Conservation (phyloP, 2,797 vertebrate species). For the Parotocinclus haroldoi region DNA sequence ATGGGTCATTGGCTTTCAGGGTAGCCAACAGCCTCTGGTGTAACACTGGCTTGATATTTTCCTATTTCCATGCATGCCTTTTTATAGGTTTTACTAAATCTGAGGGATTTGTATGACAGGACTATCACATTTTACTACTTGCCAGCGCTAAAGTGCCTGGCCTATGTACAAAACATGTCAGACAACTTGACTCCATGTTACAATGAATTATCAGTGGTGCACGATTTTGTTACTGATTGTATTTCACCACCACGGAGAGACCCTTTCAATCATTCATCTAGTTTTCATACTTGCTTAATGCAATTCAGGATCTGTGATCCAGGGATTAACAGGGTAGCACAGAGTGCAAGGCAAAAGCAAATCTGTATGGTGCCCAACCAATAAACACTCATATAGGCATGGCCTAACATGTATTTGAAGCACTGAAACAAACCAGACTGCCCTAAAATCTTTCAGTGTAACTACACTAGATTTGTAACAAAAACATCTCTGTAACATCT, state of each 20-base stretch:
- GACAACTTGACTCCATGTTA: slow-evolving; percentile 45
- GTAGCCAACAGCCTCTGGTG: slow-evolving; percentile 60
- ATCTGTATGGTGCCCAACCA: too few species aligned
- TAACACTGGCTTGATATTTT: slow-evolving; percentile 61
- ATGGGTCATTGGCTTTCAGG: slow-evolving; percentile 56
- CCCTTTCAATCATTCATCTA: neutral
- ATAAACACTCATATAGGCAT: too few species aligned
- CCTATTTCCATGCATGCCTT: slow-evolving; percentile 55
- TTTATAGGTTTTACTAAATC: slow-evolving; percentile 42
- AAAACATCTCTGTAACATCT: neutral
- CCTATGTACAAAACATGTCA: slow-evolving; percentile 31
- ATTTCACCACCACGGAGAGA: slow-evolving; percentile 28
- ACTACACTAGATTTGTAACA: too few species aligned
- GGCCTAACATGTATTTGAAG: too few species aligned
- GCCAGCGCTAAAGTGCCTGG: slow-evolving; percentile 35
- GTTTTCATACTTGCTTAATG: too few species aligned
- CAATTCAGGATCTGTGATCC: too few species aligned
- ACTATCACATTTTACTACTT: slow-evolving; percentile 38
- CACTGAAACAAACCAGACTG: too few species aligned
- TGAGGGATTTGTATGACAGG: slow-evolving; percentile 47
- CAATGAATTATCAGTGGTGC: slow-evolving; percentile 37
- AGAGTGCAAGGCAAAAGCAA: too few species aligned
- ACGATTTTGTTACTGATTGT: slow-evolving; percentile 44
- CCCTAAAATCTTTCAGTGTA: too few species aligned
- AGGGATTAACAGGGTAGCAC: too few species aligned